Conservation (phyloP, 64 coral and sea anemone species). For the Astreopora myriophthalma region DNA sequence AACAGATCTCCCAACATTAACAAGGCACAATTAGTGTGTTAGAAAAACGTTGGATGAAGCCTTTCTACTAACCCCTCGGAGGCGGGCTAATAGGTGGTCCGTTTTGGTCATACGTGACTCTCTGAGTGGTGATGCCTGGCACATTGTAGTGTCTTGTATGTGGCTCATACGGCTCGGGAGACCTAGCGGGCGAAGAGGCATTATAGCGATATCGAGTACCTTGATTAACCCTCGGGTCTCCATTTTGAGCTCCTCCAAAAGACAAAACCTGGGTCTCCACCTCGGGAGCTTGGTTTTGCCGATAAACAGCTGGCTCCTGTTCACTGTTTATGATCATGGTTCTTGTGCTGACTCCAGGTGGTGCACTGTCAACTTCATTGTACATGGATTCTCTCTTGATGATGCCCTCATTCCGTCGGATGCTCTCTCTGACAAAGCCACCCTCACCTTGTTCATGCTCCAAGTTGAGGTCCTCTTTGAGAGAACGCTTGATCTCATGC, state of each 20-base stretch:
- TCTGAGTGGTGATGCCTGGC: constrained; percentile 64
- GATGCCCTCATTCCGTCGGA: constrained; percentile 39
- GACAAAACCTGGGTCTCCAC: constrained; percentile 74
- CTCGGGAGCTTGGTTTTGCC: constrained; percentile 72
- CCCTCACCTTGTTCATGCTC: constrained; percentile 87
- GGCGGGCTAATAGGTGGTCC: constrained; percentile 38
- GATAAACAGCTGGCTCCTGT: constrained; percentile 72
- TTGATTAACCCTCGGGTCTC: constrained; percentile 17
- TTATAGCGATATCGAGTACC: constrained; percentile 24
- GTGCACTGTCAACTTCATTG: constrained; percentile 45
- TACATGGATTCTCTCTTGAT: constrained; percentile 59
- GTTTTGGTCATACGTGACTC: constrained; percentile 75
- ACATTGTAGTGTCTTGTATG: constrained; percentile 46
- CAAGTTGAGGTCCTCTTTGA: constrained; percentile 76
- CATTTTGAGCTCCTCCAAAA: constrained; percentile 25
- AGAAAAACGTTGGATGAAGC: constrained; percentile 20
- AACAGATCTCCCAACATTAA: background rate
- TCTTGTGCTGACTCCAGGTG: constrained; percentile 64
- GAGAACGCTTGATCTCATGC: constrained; percentile 65
- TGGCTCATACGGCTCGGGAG: constrained; percentile 14
- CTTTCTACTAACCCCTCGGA: constrained; percentile 24
- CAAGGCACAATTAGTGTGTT: background rate
- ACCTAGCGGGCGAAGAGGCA: background rate
- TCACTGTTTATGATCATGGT: constrained; percentile 79
- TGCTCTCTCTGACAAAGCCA: constrained; percentile 86